Conservation (phyloP, 2,888 invertebrate genomes). For the Acanthococcus lagerstroemiae region DNA sequence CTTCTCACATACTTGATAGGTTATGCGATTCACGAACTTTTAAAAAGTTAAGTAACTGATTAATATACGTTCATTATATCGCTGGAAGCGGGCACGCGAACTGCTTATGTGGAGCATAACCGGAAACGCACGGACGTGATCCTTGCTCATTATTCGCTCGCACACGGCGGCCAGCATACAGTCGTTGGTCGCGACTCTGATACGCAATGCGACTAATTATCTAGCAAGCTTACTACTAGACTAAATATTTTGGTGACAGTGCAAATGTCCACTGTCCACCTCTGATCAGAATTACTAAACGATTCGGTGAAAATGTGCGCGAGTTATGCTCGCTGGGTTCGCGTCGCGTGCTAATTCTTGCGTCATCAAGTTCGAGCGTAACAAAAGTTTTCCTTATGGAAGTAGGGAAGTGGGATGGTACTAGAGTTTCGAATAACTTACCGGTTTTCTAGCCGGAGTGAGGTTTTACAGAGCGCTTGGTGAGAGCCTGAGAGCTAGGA, state of each 20-base stretch:
- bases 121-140: slow-evolving; percentile 21
- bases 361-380: too few relatives aligned
- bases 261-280: neutral
- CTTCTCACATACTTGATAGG: neutral
- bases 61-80: neutral
- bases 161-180: neutral
- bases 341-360: too few relatives aligned
- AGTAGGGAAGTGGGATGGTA: too few relatives aligned
- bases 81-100: slow-evolving; percentile 18
- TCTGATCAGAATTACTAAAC: neutral
- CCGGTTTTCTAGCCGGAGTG: too few relatives aligned
- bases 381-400: too few relatives aligned
- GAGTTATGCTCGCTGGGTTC: too few relatives aligned
- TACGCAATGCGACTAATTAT: neutral
- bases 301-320: too few relatives aligned
- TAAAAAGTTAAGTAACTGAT: neutral
- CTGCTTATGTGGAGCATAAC: slow-evolving; percentile 12
- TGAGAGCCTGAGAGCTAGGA: too few relatives aligned
- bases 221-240: too few relatives aligned
- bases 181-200: neutral
- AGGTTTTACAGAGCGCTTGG: too few relatives aligned
- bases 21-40: slow-evolving; percentile 8
- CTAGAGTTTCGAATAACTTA: too few relatives aligned
- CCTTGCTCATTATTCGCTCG: neutral
- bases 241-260: neutral